Evolutionary conservation across 2,113 vertebrate genomes (phyloP).

Genomic region (Prinia subflava): DNA sequence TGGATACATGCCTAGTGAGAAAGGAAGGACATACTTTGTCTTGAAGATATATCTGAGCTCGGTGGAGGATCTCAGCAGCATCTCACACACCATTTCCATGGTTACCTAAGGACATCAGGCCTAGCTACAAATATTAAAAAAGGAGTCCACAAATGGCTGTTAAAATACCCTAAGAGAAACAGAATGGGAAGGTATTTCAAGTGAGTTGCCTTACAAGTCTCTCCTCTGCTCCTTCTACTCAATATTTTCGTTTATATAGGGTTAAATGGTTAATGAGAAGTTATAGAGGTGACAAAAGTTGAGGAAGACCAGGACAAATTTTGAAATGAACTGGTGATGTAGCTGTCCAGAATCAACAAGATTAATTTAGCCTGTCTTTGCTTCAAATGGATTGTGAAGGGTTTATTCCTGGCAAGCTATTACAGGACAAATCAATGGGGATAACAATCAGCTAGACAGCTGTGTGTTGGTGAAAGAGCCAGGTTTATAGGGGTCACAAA

Average conservation of each 20-base stretch:
- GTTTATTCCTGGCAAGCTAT: constrained; percentile 15
- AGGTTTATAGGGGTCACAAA: neutral
- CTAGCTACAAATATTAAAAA: neutral
- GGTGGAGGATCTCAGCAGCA: neutral
- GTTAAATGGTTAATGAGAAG: neutral
- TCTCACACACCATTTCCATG: neutral
- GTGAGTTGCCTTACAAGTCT: neutral
- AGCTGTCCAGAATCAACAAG: neutral
- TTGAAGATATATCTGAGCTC: neutral
- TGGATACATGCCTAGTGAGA: neutral
- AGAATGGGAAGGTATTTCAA: neutral
- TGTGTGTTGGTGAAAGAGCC: neutral
- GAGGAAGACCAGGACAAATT: neutral
- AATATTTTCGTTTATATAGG: neutral
- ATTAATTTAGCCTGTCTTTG: constrained; percentile 7
- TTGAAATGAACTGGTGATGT: neutral
- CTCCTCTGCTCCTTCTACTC: neutral
- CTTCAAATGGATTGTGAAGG: neutral
- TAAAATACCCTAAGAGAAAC: neutral
- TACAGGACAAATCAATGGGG: constrained; percentile 18
- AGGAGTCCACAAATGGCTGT: neutral
- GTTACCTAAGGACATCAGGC: neutral
- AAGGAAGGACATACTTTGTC: neutral
- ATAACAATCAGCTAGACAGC: constrained; percentile 23
- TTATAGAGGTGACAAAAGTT: neutral